A percentile compares a stretch with the other conserved stretches of the same genome.
Evolutionary conservation across 1,140 invertebrate genomes (phyloP).

Genomic region (Sinonovacula constricta): DNA sequence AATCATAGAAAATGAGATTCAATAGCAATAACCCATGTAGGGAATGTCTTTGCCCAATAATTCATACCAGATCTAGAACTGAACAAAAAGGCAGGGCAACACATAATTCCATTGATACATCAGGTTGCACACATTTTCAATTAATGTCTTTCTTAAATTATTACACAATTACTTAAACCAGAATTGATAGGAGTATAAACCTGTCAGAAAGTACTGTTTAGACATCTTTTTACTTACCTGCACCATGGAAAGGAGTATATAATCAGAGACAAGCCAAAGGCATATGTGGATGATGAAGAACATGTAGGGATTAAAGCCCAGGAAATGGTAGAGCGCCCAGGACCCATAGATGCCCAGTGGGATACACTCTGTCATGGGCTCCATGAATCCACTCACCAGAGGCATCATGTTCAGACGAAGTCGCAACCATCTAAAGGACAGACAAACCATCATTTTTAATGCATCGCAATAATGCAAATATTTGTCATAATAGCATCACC

Average conservation of each 20-base stretch:
- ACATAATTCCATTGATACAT: no score
- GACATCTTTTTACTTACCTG: slow-evolving; percentile 86
- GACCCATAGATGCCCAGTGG: slow-evolving; percentile 89
- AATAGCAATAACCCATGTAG: no score
- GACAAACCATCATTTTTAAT: not conserved
- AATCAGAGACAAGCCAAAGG: slow-evolving; percentile 97
- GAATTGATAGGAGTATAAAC: no score
- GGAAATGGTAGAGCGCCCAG: slow-evolving; percentile 87
- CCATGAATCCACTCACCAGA: slow-evolving; percentile 88
- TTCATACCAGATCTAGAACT: no score
- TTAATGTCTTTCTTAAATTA: no score
- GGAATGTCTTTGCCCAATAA: no score
- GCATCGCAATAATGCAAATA: not conserved
- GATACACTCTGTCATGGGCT: slow-evolving; percentile 97
- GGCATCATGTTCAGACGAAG: slow-evolving; percentile 98
- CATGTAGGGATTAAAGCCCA: slow-evolving; percentile 91
- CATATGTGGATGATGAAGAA: slow-evolving; percentile 96
- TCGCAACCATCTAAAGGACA: slow-evolving; percentile 98
- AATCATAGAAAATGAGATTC: no score
- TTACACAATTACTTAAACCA: no score
- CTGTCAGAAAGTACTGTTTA: no score
- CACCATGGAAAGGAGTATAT: slow-evolving; percentile 92
- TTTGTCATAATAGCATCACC: not conserved
- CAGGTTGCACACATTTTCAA: no score
- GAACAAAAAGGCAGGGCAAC: no score